These are phyloP conservation scores for Drosophila sordidapex DNA, from an alignment of 2,888 invertebrate species.

Conservation along the genomic window DNA sequence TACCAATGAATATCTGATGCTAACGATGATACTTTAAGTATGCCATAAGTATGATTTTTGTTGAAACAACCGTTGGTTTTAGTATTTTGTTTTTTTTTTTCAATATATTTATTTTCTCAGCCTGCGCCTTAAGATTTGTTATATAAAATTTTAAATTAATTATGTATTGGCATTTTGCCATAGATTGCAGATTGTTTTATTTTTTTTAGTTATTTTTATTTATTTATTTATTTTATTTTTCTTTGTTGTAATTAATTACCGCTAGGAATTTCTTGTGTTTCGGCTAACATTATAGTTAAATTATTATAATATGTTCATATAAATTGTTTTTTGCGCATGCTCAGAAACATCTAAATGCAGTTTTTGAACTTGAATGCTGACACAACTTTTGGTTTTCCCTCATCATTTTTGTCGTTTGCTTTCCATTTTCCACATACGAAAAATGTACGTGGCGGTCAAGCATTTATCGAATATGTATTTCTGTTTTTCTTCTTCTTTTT, in stretches of 20 bases:
- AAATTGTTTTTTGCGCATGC: conserved; percentile 78
- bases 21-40: conserved; percentile 30
- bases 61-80: conserved; percentile 53
- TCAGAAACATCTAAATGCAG: conserved; percentile 81
- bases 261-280: conserved; percentile 46
- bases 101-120: conserved; percentile 5
- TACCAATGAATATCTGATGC: conserved; percentile 13
- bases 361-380: conserved; percentile 75
- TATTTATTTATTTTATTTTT: conserved; percentile 25
- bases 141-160: conserved; percentile 44
- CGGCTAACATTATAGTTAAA: conserved; percentile 46
- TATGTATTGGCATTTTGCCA: conserved; percentile 18
- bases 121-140: conserved; percentile 22
- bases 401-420: conserved; percentile 10
- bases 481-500: conserved; percentile 11
- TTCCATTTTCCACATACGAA: conserved; percentile 18
- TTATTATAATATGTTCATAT: conserved; percentile 57
- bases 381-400: conserved; percentile 45
- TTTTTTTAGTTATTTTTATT: neutral
- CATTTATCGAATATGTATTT: conserved; percentile 38
- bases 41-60: conserved; percentile 38
- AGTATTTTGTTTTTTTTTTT: neutral
- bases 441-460: conserved; percentile 33
- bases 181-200: conserved; percentile 48
- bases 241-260: conserved; percentile 36